Evolutionary conservation across 2,888 invertebrate species (phyloP), one percentile per base, ranked within the genome.

Genomic region (Acleris emargana): DNA sequence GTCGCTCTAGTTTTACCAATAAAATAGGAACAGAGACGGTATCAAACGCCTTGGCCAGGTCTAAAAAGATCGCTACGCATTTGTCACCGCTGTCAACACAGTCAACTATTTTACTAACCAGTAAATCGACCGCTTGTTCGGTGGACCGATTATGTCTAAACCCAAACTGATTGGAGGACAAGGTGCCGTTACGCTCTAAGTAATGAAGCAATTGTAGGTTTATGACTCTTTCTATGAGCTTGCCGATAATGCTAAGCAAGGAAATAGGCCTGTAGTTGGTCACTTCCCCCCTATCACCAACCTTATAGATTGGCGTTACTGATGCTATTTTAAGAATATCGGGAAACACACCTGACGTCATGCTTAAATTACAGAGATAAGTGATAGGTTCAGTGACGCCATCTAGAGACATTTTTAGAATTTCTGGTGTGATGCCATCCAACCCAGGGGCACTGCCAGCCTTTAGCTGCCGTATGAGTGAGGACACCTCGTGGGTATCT

Each of bases 291-390:
- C n/a, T n/a, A n/a, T n/a, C n/a, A n/a, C n/a, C n/a, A n/a, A n/a
- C n/a, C n/a, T n/a, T n/a, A n/a, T n/a, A n/a, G n/a, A n/a, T n/a
- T n/a, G n/a, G n/a, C n/a, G n/a, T n/a, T n/a, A n/a, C n/a, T n/a
- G n/a, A n/a, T n/a, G n/a, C n/a, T n/a, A n/a, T n/a, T n/a, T n/a
- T n/a, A 47, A 18, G 6, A 17, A 11, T 28, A n/a, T n/a, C 28
- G 6, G 57, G 57, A 11, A 58, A 58, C 4, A 22, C 25, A 25
- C 28, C 57, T 6, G 47, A 58, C 11, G 47, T 32, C 1, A 58
- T 58, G 47, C 57, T 58, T 25, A 58, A 13, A 18, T 58, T 58
- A 9, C 57, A 28, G 1, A 58, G n/a, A 13, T 47, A 58, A 9
- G 57, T 47, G 7, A 58, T n/a, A 7, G 57, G 57, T 47, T 58